These are phyloP conservation scores for Syndactyla subalaris DNA, from an alignment of 2,797 vertebrate species.

Conservation along the genomic window DNA sequence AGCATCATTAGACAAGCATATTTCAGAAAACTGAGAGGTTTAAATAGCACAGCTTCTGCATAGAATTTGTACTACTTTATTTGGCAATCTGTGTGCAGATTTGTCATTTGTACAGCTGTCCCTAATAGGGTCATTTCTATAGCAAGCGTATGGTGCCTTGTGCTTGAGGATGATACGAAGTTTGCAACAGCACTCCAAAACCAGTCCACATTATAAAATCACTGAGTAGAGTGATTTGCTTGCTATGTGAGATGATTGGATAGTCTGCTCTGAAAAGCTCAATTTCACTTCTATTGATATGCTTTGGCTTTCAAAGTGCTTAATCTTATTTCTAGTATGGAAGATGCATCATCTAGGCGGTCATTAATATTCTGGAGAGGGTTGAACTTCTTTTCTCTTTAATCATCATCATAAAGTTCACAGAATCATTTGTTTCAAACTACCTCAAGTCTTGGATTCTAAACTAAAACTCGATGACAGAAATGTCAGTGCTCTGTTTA, in stretches of 20 bases:
- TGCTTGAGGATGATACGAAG: not conserved
- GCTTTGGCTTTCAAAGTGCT: conserved; percentile 47
- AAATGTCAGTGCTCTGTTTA: not conserved
- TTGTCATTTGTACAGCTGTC: conserved; percentile 10
- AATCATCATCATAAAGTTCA: not conserved
- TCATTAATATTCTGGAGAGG: conserved; percentile 37
- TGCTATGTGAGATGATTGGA: conserved; percentile 40
- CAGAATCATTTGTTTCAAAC: not conserved
- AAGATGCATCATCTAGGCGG: conserved; percentile 26
- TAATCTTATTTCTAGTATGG: conserved; percentile 50
- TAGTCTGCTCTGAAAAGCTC: conserved; percentile 56
- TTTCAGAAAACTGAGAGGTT: not conserved
- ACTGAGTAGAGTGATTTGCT: conserved; percentile 19
- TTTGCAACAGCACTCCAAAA: conserved; percentile 9
- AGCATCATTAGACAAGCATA: not conserved
- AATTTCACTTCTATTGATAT: conserved; percentile 62
- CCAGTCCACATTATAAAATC: not conserved
- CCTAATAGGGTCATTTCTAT: not conserved
- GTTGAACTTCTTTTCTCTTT: conserved; percentile 10
- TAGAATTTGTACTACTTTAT: not conserved
- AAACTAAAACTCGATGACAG: not conserved
- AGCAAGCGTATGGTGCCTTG: not conserved
- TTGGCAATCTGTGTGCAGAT: not conserved
- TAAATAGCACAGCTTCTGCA: not conserved
- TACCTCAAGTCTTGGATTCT: not conserved